Conservation (phyloP, 2,888 invertebrate species). For the Galerucella pusilla region DNA sequence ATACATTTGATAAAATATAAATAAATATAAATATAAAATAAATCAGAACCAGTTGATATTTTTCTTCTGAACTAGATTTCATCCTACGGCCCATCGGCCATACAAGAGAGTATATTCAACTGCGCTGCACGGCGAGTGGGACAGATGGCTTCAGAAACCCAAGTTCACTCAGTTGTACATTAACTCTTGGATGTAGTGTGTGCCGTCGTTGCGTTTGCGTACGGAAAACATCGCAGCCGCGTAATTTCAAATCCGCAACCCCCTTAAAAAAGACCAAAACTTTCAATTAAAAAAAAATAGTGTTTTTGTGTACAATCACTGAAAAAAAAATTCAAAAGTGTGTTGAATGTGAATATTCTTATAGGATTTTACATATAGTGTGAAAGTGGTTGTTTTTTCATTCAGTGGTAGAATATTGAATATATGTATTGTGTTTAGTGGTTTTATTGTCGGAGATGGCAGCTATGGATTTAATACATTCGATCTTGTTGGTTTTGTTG, state of each 20-base stretch:
- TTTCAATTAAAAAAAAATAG: neutral
- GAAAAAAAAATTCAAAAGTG: neutral
- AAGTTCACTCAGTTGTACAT: conserved; percentile 44
- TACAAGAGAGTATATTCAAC: conserved; percentile 39
- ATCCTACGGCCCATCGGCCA: conserved; percentile 51
- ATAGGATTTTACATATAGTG: conserved; percentile 18
- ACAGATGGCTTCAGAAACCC: conserved; percentile 44
- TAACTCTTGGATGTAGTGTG: conserved; percentile 31
- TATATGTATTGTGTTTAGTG: conserved; percentile 39
- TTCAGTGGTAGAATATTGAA: conserved; percentile 25
- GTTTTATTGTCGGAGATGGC: conserved; percentile 27
- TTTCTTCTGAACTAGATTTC: conserved; percentile 53
- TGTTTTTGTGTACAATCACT: neutral
- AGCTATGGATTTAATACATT: conserved; percentile 31
- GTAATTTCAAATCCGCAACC: conserved; percentile 20
- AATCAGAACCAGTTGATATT: conserved; percentile 59
- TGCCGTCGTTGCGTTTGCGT: conserved; percentile 39
- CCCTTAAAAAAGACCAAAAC: neutral
- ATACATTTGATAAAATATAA: conserved; percentile 23
- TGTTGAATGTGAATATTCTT: conserved; percentile 16
- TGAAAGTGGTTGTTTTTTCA: conserved; percentile 17
- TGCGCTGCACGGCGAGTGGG: conserved; percentile 42
- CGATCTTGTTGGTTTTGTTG: conserved; percentile 22
- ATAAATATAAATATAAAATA: conserved; percentile 55
- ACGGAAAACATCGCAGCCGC: conserved; percentile 24